Conservation (phyloP, 2,888 invertebrate species). For the Apamea epomidion region DNA sequence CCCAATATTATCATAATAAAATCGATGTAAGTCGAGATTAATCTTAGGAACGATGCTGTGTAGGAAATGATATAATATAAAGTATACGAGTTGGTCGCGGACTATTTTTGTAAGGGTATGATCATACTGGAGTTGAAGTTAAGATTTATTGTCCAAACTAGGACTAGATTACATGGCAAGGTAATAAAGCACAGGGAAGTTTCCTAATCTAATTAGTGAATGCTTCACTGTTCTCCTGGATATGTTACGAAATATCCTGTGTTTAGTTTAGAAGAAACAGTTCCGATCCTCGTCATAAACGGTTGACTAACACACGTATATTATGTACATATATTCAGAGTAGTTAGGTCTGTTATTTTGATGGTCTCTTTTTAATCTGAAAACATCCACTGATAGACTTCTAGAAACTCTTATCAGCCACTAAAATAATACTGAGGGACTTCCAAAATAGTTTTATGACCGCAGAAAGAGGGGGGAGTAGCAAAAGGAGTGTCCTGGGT, state of each 20-base stretch:
- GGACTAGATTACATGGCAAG: not conserved
- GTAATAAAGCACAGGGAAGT: not conserved
- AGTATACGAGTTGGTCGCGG: conserved; percentile 34
- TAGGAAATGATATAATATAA: conserved; percentile 56
- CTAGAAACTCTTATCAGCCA: too few relatives aligned
- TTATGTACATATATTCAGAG: too few relatives aligned
- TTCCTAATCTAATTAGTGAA: not conserved
- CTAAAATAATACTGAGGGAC: too few relatives aligned
- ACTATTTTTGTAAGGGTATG: conserved; percentile 39
- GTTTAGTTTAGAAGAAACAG: too few relatives aligned
- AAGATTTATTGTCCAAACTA: not conserved
- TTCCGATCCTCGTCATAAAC: too few relatives aligned
- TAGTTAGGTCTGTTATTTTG: not conserved
- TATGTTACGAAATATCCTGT: not conserved
- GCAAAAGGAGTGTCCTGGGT: too few relatives aligned
- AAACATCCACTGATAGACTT: not conserved
- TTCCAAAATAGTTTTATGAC: too few relatives aligned
- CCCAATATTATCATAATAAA: conserved; percentile 27
- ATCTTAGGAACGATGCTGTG: conserved; percentile 42
- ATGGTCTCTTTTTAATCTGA: not conserved
- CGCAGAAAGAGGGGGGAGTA: too few relatives aligned
- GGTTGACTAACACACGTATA: too few relatives aligned
- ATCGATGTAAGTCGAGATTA: conserved; percentile 49
- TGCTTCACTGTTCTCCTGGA: not conserved
- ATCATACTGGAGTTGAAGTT: not conserved